These are phyloP conservation scores for Agrenia bidenticulata DNA, from an alignment of 2,888 invertebrate species.

Conservation along the genomic window DNA sequence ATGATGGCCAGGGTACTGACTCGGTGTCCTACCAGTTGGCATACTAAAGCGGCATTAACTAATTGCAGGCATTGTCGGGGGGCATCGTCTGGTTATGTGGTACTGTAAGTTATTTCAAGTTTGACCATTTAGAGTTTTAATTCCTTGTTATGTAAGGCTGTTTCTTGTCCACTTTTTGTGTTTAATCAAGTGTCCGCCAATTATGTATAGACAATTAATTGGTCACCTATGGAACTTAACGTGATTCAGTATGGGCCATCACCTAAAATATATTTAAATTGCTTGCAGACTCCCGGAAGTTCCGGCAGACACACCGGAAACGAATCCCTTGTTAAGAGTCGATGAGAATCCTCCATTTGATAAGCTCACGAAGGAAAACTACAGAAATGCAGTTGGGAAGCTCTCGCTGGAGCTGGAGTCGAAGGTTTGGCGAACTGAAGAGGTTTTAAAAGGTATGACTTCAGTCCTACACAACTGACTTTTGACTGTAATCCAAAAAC, in stretches of 20 bases:
- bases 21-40: not conserved
- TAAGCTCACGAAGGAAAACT: constrained; percentile 77
- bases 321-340: constrained; percentile 71
- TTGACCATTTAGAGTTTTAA: too few species aligned
- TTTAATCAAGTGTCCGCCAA: too few species aligned
- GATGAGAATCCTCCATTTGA: constrained; percentile 78
- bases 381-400: constrained; percentile 79
- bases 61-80: not conserved
- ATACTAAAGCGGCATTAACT: not conserved
- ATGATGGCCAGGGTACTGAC: not conserved
- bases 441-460: constrained; percentile 58
- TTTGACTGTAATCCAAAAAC: not conserved
- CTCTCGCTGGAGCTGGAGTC: constrained; percentile 79
- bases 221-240: too few species aligned
- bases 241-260: too few species aligned
- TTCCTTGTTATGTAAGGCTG: too few species aligned
- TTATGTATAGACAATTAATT: too few species aligned
- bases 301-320: constrained; percentile 68
- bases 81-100: constrained; percentile 11
- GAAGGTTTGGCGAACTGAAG: constrained; percentile 69
- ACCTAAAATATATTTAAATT: constrained; percentile 31
- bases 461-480: not conserved
- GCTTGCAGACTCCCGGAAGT: constrained; percentile 60
- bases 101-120: constrained; percentile 6
- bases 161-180: not conserved